These are phyloP conservation scores for Drosophila acutilabella DNA, from an alignment of 2,888 invertebrate species.

Conservation along the genomic window DNA sequence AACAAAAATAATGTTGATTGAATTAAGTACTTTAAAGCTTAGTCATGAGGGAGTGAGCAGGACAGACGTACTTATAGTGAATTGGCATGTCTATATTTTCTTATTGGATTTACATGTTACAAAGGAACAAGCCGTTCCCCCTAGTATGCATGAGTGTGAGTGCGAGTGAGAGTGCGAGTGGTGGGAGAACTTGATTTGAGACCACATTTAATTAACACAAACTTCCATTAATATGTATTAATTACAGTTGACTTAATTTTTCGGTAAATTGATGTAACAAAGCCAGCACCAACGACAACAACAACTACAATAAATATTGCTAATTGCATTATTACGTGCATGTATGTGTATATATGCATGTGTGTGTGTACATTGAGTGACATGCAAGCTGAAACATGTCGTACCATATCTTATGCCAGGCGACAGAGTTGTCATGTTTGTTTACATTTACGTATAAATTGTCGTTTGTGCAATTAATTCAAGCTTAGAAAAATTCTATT, in stretches of 20 bases:
- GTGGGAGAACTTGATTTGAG: constrained; percentile 14
- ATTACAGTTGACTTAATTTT: constrained; percentile 75
- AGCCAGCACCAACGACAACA: constrained; percentile 18
- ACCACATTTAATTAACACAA: constrained; percentile 82
- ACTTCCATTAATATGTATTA: constrained; percentile 80
- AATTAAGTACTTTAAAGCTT: constrained; percentile 64
- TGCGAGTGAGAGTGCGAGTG: constrained; percentile 7
- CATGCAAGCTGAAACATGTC: constrained; percentile 15
- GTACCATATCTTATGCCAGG: constrained; percentile 17
- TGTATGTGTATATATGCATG: constrained; percentile 3
- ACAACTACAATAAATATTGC: constrained; percentile 25
- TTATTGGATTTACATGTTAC: constrained; percentile 9
- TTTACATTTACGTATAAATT: not conserved
- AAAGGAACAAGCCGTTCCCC: not conserved
- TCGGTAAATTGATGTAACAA: constrained; percentile 54
- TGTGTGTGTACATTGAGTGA: constrained; percentile 17
- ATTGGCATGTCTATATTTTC: constrained; percentile 6
- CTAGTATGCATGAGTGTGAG: constrained; percentile 9
- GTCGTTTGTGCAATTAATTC: too few species aligned
- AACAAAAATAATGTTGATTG: constrained; percentile 66
- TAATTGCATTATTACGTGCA: constrained; percentile 50
- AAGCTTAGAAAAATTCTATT: too few species aligned
- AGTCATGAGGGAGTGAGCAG: constrained; percentile 6
- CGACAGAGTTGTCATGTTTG: constrained; percentile 32
- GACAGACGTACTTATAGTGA: not conserved